Evolutionary conservation across 2,797 vertebrate genomes (phyloP).

Genomic region (Mormyrops attenuatus): DNA sequence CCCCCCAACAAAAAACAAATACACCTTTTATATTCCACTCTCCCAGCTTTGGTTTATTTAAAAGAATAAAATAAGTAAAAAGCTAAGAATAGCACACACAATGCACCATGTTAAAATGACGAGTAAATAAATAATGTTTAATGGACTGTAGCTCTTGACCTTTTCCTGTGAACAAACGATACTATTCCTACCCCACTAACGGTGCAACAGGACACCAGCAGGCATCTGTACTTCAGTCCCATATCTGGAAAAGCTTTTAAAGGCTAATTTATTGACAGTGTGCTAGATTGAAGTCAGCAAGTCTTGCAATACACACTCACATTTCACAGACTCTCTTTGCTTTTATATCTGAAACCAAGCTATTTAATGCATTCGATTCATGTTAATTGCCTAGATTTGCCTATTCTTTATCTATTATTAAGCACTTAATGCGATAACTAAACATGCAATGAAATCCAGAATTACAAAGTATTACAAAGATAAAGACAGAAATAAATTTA

Average conservation of each 20-base stretch:
- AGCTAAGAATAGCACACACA: background rate
- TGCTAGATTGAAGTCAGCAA: background rate
- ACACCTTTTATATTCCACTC: background rate
- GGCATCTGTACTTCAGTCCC: background rate
- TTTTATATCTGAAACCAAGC: background rate
- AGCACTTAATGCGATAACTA: background rate
- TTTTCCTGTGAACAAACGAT: background rate
- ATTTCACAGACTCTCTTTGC: background rate
- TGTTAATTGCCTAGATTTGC: background rate
- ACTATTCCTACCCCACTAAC: background rate
- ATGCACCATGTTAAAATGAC: background rate
- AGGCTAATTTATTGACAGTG: conserved; percentile 1
- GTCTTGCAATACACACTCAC: background rate
- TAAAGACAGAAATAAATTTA: background rate
- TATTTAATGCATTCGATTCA: background rate
- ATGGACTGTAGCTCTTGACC: background rate
- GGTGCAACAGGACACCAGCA: background rate
- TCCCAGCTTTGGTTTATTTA: background rate
- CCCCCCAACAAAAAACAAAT: background rate
- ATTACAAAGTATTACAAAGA: background rate
- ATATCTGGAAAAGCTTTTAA: background rate
- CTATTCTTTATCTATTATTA: background rate
- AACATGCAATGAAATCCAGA: background rate
- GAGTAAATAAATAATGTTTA: background rate
- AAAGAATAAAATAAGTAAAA: background rate